phyloP scores from a whole-genome alignment of 2,797 vertebrate species.

The Silurus lanzhouensis region DNA sequence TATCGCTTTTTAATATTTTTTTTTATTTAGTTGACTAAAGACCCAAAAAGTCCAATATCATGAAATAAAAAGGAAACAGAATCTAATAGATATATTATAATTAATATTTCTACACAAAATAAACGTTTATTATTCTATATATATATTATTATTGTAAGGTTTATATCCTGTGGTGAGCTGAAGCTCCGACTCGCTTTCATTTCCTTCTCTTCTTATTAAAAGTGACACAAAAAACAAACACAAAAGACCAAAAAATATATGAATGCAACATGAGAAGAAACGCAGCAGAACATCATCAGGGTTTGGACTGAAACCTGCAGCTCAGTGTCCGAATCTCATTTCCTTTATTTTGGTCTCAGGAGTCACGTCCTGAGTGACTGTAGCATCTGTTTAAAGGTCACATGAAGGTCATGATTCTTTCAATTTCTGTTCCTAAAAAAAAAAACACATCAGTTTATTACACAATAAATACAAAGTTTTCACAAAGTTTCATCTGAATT shows the following conservation, averaged over 20 bases:
- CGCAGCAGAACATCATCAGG: neutral
- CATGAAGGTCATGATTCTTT: neutral
- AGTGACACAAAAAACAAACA: slow-evolving; percentile 14
- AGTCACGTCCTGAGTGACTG: neutral
- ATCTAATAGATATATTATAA: too few relatives aligned
- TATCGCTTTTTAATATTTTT: too few relatives aligned
- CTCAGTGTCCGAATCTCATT: neutral
- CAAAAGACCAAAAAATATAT: neutral
- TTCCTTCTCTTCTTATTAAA: neutral
- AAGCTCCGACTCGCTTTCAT: neutral
- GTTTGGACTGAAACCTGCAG: neutral
- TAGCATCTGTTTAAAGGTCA: neutral
- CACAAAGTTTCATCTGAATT: neutral
- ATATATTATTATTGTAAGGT: neutral
- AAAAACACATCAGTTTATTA: neutral
- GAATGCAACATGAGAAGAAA: neutral
- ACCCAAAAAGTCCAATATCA: too few relatives aligned
- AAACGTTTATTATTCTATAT: too few relatives aligned
- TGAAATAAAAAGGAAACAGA: too few relatives aligned
- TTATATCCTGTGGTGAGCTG: neutral
- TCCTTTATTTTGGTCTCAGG: neutral
- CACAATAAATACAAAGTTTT: neutral
- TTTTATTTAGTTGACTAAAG: too few relatives aligned
- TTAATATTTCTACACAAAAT: too few relatives aligned
- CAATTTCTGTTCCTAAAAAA: neutral